Evolutionary conservation across 2,888 invertebrate genomes (phyloP), one percentile per base, ranked within the genome.

Genomic region (Synanthedon tipuliformis): DNA sequence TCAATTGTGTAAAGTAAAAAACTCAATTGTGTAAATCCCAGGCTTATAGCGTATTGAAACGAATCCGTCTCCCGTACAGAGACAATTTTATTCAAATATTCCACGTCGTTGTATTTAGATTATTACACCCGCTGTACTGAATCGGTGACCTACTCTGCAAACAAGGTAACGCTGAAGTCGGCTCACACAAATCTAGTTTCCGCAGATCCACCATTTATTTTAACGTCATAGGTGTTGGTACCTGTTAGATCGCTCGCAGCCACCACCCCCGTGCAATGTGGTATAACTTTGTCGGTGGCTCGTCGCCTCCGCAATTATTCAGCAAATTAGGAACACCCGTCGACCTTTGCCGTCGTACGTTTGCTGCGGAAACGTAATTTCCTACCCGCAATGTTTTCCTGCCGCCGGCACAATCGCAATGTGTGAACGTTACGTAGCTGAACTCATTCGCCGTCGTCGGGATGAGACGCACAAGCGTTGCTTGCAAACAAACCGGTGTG

Each of bases 351-450:
- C 61, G 62, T 58, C 61, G 61, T 55, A 55, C 54, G 52, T 55
- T 54, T 52, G 54, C 53, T 57, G 56, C 59, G 63, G 63, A 72
- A 75, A 73, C 69, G 71, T 66, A 74, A 78, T 77, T 79, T 78
- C 69, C 70, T 65, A 61, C 55, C 71, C 66, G 68, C 74, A 70
- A 68, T 75, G 75, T 77, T 75, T 76, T 75, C 72, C 71, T 66
- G 71, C 72, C 68, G 23, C 49, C 49, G 49, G 49, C 49, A 49
- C 16, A 18, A 11, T 12, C 49, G 12, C 18, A 49, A 49, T 45
- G 15, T 45, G n/a, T 45, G 45, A 45, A 45, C 15, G 34, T 34
- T 34, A 34, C 34, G 34, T 34, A 34, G 34, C 34, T 34, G 34
- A 34, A 34, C 34, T 34, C 34, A 34, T 3, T 34, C 34, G 34